Conservation (phyloP, 2,113 vertebrate species). For the Gorsachius goisagi region DNA sequence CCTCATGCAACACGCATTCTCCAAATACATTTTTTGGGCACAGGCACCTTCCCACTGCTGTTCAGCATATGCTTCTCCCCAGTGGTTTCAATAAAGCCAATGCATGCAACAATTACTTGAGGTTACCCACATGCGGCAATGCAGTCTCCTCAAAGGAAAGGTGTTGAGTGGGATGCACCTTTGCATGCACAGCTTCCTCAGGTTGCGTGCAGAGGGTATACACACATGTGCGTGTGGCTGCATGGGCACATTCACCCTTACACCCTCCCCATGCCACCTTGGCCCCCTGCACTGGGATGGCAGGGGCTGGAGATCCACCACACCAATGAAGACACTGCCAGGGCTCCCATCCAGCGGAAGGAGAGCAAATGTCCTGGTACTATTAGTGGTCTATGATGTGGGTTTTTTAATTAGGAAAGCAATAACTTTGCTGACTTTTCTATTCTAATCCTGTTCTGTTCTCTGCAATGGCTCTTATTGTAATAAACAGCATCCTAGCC, state of each 20-base stretch:
- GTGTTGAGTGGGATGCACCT: not conserved
- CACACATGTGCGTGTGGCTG: fast-evolving
- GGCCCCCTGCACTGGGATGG: not conserved
- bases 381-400: not conserved
- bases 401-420: not conserved
- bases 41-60: not conserved
- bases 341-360: not conserved
- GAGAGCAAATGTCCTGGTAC: not conserved
- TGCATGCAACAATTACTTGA: not conserved
- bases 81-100: not conserved
- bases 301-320: not conserved
- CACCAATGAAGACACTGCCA: not conserved
- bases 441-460: not conserved
- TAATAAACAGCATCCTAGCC: not conserved
- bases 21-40: not conserved
- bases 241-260: no score
- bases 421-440: not conserved
- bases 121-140: not conserved
- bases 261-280: not conserved
- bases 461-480: not conserved
- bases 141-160: not conserved
- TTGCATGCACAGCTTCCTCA: fast-evolving
- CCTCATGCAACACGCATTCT: not conserved
- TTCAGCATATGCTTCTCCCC: not conserved
- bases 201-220: fast-evolving